phyloP scores from a whole-genome alignment of 2,888 invertebrate species.

The Metacarcinus magister region DNA sequence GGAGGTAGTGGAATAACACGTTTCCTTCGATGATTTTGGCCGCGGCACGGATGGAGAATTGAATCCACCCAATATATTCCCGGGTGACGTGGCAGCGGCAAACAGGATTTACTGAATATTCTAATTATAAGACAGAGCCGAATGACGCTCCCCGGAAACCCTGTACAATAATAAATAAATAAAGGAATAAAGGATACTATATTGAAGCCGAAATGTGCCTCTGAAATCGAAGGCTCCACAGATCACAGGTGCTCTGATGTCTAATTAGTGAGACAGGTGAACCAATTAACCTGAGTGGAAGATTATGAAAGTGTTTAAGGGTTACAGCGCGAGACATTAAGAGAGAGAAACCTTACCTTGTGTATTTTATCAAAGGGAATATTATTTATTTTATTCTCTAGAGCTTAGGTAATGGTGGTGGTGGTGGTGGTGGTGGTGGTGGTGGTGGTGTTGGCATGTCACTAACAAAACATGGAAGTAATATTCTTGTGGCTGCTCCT shows the following conservation, averaged over 20 bases:
- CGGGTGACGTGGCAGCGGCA: neutral
- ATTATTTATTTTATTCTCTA: neutral
- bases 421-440: neutral
- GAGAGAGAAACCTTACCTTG: neutral
- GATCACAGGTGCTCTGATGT: neutral
- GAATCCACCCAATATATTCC: neutral
- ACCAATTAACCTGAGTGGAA: neutral
- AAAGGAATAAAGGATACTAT: neutral
- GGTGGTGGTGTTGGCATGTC: neutral
- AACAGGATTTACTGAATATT: neutral
- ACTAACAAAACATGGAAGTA: neutral
- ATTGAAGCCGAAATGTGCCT: neutral
- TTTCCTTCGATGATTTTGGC: neutral
- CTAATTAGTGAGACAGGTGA: neutral
- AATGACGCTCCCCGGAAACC: neutral
- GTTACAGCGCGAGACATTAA: neutral
- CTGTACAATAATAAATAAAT: neutral
- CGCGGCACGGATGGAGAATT: neutral
- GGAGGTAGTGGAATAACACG: neutral
- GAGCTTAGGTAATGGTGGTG: neutral
- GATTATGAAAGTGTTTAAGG: neutral
- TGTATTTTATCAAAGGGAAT: neutral
- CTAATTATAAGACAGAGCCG: neutral
- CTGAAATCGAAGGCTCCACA: neutral
- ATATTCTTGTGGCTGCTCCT: neutral